Base-by-base conservation (phyloP, 2,113 vertebrate genomes). In the Crypturellus undulatus region DNA sequence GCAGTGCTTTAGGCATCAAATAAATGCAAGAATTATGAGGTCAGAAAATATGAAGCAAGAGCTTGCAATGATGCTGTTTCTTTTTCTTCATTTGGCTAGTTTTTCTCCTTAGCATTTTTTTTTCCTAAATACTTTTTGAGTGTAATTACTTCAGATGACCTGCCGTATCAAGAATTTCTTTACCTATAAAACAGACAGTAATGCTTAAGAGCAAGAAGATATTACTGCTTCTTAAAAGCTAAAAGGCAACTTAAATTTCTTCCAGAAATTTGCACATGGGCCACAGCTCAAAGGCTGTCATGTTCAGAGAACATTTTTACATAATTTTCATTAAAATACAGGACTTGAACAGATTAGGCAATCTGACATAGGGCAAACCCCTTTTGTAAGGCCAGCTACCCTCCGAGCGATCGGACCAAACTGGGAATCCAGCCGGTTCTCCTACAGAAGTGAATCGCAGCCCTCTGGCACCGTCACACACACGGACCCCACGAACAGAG, bases 111-210 rank as follows among this genome's bases (percentile, higher is more conserved):
- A 82, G 30, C 12, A 79, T 15, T 63, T 5, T 22, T 22, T 28
- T 43, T 54, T 75, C 21, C 10, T 8, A 60, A 73, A 16, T 87
- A 88, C 79, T 42, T 42, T 94, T 89, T 56, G 82, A 85, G 14
- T 75, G 63, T 80, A 64, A 89, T 90, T 90, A 85, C 78, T 91
- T 81, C 43, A 79, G 58, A 88, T 81, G 86, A 89, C 85, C 59
- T 91, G 38, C 60, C 71, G 72, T 51, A 90, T 78, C 51, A 80
- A 56, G 69, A 63, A 65, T 87, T 84, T 72, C 86, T 90, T 94
- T 93, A 84, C 75, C 62, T 84, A 77, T 15, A 72, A 86, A 90
- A 65, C 51, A 96, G 84, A 94, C 52, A 86, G 52, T 70, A 90
- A 93, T 36, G 20, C 25, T 85, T 67, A 90, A 70, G 38, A 84